These are phyloP conservation scores for Heterodera carotae DNA, from an alignment of 1,140 invertebrate genomes.

Conservation along the genomic window DNA sequence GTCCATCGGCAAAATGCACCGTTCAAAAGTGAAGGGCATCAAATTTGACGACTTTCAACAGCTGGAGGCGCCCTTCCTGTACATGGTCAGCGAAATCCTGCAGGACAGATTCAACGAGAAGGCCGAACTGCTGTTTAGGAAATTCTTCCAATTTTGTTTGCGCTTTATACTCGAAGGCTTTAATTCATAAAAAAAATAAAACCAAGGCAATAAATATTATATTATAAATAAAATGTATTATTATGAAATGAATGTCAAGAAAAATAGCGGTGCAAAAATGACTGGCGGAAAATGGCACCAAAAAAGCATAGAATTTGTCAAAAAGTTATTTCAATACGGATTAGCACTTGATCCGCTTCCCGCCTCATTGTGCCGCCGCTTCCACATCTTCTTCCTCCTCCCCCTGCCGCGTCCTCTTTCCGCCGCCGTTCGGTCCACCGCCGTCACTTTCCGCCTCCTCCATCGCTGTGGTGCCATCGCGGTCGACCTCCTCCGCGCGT, in stretches of 20 bases:
- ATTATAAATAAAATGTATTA: too few species aligned
- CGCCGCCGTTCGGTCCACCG: not conserved
- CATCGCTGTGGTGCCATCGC: not conserved
- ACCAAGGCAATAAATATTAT: not conserved
- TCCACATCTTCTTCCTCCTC: not conserved
- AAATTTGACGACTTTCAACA: conserved; percentile 53
- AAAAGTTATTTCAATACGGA: too few species aligned
- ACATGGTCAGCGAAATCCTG: conserved; percentile 55
- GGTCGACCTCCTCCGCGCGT: too few species aligned
- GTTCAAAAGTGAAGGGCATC: conserved; percentile 46
- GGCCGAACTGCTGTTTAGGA: conserved; percentile 54
- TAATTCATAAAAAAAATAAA: conserved; percentile 34
- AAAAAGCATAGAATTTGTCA: too few species aligned
- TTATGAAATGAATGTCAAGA: not conserved
- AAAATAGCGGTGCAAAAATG: not conserved
- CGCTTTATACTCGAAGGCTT: conserved; percentile 56
- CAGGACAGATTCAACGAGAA: conserved; percentile 54
- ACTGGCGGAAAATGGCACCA: too few species aligned
- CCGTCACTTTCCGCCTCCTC: not conserved
- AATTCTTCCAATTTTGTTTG: conserved; percentile 59
- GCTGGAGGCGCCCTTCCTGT: conserved; percentile 41
- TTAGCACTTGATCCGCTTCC: too few species aligned
- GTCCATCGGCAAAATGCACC: conserved; percentile 50
- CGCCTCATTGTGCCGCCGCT: too few species aligned
- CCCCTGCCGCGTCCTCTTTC: not conserved